These are phyloP conservation scores for Elachura formosa DNA, from an alignment of 2,113 vertebrate genomes.

Conservation along the genomic window DNA sequence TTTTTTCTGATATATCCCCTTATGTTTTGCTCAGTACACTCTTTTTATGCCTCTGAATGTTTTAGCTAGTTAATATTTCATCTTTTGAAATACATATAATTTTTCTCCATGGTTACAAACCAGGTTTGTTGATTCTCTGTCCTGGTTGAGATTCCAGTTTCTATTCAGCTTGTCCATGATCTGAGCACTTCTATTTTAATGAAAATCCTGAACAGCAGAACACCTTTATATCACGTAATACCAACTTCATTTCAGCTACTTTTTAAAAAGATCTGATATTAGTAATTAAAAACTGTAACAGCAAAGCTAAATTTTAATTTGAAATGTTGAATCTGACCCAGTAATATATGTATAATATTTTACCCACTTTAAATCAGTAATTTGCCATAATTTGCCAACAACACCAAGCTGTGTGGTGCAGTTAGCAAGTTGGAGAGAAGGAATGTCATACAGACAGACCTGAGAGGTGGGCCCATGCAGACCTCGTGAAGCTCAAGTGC, in stretches of 20 bases:
- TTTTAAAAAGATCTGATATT: not conserved
- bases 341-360: not conserved
- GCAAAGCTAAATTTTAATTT: not conserved
- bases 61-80: not conserved
- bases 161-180: not conserved
- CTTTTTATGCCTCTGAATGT: not conserved
- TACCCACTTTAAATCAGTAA: not conserved
- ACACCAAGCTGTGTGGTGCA: not conserved
- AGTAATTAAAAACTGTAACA: not conserved
- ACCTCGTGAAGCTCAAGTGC: not conserved
- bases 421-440: not conserved
- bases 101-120: not conserved
- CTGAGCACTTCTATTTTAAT: not conserved
- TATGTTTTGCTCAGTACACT: not conserved
- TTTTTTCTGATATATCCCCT: not conserved
- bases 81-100: not conserved
- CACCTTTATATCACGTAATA: not conserved
- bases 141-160: not conserved
- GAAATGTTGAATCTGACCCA: not conserved
- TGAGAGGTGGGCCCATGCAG: fast-evolving
- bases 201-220: not conserved
- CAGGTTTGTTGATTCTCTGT: not conserved
- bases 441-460: not conserved
- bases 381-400: not conserved
- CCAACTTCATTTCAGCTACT: not conserved